Conservation (phyloP, 2,797 vertebrate species). For the Loriculus beryllinus region DNA sequence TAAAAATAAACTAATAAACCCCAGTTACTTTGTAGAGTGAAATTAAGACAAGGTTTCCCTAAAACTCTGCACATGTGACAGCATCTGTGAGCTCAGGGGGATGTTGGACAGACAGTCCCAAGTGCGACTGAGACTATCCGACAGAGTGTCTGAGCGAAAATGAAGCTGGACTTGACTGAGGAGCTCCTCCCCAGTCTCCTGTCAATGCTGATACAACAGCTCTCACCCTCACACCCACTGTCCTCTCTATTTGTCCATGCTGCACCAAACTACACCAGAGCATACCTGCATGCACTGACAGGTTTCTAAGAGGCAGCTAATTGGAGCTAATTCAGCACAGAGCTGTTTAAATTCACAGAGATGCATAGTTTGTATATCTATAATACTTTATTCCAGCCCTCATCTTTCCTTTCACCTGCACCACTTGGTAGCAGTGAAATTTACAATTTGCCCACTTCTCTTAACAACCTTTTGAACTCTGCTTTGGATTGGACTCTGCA, state of each 20-base stretch:
- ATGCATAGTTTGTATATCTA: neutral
- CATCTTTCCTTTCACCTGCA: neutral
- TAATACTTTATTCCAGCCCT: neutral
- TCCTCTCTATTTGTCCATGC: neutral
- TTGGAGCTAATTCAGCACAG: neutral
- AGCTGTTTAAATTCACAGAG: neutral
- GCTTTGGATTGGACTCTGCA: neutral
- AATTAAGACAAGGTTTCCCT: neutral
- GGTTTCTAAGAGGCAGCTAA: neutral
- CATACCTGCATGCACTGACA: accelerated
- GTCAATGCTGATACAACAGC: neutral
- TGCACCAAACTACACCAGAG: accelerated
- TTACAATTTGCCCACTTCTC: neutral
- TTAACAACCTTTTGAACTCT: neutral
- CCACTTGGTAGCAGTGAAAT: neutral
- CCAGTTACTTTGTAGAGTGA: neutral
- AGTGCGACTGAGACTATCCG: accelerated
- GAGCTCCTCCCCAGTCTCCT: neutral
- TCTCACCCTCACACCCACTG: neutral
- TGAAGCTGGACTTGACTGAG: neutral
- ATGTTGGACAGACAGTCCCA: neutral
- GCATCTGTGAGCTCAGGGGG: accelerated
- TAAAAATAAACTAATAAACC: neutral
- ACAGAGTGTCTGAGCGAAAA: neutral
- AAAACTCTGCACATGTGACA: neutral